A percentile compares a stretch with the other conserved stretches of the same genome.
Conservation (phyloP, 2,888 invertebrate genomes). For the Scaptomyza parva region DNA sequence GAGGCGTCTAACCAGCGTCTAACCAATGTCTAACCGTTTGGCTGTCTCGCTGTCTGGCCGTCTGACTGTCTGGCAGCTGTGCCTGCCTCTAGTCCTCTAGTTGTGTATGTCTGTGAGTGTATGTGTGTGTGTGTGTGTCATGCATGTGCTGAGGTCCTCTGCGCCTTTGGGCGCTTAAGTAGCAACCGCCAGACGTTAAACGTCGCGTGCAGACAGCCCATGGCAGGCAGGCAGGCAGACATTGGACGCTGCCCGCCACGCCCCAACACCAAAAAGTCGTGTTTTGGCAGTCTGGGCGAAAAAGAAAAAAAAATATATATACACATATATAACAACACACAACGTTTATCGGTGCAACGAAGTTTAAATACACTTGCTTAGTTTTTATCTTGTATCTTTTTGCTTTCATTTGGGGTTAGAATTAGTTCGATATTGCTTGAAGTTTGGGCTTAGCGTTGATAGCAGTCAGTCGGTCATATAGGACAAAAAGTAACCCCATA, state of each 20-base stretch:
- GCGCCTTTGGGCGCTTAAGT: constrained; percentile 43
- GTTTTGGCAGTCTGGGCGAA: constrained; percentile 22
- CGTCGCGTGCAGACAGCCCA: constrained; percentile 75
- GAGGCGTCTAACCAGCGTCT: constrained; percentile 12
- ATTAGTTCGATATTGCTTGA: not conserved
- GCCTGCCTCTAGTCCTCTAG: constrained; percentile 5
- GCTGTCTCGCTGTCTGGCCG: constrained; percentile 21
- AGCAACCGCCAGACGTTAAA: constrained; percentile 73
- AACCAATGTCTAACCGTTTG: not conserved
- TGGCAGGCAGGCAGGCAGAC: constrained; percentile 20
- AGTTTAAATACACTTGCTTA: not conserved
- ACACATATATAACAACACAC: not conserved
- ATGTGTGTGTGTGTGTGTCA: too few species aligned
- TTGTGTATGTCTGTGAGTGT: too few species aligned
- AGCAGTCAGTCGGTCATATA: not conserved
- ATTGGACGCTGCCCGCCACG: constrained; percentile 18
- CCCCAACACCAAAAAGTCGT: constrained; percentile 20
- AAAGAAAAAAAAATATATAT: constrained; percentile 1
- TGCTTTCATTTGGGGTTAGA: too few species aligned
- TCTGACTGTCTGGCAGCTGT: constrained; percentile 15
- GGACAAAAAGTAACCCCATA: too few species aligned
- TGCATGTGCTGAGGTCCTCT: constrained; percentile 19
- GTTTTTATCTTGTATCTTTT: too few species aligned
- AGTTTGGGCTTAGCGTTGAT: not conserved
- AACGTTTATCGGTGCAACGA: not conserved